A percentile compares a stretch with the other conserved stretches of the same genome.
Evolutionary conservation across 2,888 invertebrate genomes (phyloP).

Genomic region (Cataglyphis cursor): DNA sequence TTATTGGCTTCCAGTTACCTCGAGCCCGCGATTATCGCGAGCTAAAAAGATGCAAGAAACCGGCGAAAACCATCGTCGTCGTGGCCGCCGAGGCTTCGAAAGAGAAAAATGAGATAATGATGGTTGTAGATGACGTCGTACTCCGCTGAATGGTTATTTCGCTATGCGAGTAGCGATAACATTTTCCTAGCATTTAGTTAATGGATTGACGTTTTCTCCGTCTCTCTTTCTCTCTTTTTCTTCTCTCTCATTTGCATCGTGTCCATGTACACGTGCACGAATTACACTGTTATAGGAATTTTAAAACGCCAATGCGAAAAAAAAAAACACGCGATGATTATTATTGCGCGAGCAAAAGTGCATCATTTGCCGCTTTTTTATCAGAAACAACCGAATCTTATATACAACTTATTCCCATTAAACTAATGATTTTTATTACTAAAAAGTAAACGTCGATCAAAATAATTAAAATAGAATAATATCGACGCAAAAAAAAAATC

Average conservation of each 20-base stretch:
- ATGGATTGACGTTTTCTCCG: conserved; percentile 59
- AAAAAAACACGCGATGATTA: conserved; percentile 52
- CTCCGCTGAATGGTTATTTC: conserved; percentile 73
- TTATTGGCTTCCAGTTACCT: conserved; percentile 43
- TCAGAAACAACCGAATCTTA: neutral
- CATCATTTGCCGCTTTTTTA: conserved; percentile 16
- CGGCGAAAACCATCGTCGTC: conserved; percentile 6
- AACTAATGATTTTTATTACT: neutral
- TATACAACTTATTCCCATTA: neutral
- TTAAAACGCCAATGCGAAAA: conserved; percentile 57
- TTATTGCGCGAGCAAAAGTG: conserved; percentile 51
- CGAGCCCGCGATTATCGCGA: conserved; percentile 40
- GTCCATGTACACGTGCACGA: conserved; percentile 19
- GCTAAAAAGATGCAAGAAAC: conserved; percentile 31
- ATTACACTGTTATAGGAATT: conserved; percentile 24
- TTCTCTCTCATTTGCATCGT: conserved; percentile 34
- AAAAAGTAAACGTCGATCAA: too few species aligned
- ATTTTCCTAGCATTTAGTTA: conserved; percentile 76
- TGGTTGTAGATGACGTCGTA: conserved; percentile 57
- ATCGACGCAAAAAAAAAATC: neutral
- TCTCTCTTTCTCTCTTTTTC: neutral
- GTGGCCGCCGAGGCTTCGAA: conserved; percentile 30
- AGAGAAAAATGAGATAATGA: conserved; percentile 29
- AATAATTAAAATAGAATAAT: neutral
- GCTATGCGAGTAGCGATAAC: conserved; percentile 73